Conservation (phyloP, 2,888 invertebrate genomes). For the Cynaeus angustus region DNA sequence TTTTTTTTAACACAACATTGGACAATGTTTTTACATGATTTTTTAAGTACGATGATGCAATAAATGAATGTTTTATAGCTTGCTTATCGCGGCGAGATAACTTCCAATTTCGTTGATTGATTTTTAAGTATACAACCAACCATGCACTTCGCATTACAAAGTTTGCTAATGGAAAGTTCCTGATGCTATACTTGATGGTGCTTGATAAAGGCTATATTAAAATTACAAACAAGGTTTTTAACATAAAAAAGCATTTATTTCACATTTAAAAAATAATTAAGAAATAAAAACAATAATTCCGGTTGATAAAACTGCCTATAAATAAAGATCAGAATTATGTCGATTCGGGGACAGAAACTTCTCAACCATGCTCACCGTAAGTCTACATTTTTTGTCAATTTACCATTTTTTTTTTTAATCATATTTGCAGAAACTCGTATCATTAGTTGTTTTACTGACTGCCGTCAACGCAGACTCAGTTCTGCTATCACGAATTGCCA, state of each 20-base stretch:
- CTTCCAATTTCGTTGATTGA: too few relatives aligned
- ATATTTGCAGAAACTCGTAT: constrained; percentile 4
- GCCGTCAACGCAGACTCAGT: background rate
- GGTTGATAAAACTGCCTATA: constrained; percentile 9
- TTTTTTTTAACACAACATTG: too few relatives aligned
- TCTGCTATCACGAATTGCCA: too few relatives aligned
- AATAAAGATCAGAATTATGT: background rate
- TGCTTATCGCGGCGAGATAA: too few relatives aligned
- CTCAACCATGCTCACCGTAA: constrained; percentile 8
- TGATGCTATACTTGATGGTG: too few relatives aligned
- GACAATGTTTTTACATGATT: too few relatives aligned
- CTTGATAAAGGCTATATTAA: background rate
- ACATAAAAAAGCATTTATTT: background rate
- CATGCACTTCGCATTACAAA: too few relatives aligned
- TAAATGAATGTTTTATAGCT: too few relatives aligned
- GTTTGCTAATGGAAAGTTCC: too few relatives aligned
- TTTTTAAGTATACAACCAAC: too few relatives aligned
- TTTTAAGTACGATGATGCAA: too few relatives aligned
- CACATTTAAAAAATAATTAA: constrained; percentile 3
- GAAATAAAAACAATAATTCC: background rate
- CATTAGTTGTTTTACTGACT: background rate
- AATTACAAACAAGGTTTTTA: background rate
- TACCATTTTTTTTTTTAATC: background rate
- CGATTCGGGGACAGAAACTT: background rate
- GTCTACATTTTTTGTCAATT: background rate